These are phyloP conservation scores for Neotragus moschatus DNA, from an alignment of 2,113 vertebrate species.

Conservation along the genomic window DNA sequence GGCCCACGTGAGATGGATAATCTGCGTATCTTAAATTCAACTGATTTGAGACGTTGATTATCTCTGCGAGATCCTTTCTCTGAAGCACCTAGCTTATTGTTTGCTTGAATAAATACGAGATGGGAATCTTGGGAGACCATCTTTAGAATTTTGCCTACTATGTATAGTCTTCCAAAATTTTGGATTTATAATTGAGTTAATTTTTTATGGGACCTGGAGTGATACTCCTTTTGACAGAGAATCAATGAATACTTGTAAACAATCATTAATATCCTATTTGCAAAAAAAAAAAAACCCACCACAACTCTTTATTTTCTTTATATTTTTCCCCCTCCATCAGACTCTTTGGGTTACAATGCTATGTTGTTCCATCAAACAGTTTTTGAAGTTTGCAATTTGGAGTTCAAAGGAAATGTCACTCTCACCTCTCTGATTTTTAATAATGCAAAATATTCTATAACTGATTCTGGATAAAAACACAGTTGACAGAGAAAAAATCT, in stretches of 20 bases:
- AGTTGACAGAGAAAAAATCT: constrained; percentile 66
- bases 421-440: constrained; percentile 65
- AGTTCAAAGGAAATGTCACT: constrained; percentile 47
- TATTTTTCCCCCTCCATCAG: background rate
- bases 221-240: background rate
- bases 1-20: rapidly evolving
- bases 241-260: constrained; percentile 27
- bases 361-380: constrained; percentile 46
- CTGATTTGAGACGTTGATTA: background rate
- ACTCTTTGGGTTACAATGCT: background rate
- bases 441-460: constrained; percentile 65
- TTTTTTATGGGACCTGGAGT: background rate
- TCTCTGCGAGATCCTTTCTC: background rate
- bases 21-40: background rate
- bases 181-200: constrained; percentile 14
- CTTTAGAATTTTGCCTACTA: background rate
- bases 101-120: background rate
- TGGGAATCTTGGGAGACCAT: background rate
- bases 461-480: constrained; percentile 46
- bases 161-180: background rate
- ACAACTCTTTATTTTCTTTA: background rate
- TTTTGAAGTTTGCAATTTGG: constrained; percentile 57
- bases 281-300: background rate
- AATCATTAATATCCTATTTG: background rate
- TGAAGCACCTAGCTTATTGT: background rate